Evolutionary conservation across 2,888 invertebrate species (phyloP), one percentile per base, ranked within the genome.

Genomic region (Busseola fusca): DNA sequence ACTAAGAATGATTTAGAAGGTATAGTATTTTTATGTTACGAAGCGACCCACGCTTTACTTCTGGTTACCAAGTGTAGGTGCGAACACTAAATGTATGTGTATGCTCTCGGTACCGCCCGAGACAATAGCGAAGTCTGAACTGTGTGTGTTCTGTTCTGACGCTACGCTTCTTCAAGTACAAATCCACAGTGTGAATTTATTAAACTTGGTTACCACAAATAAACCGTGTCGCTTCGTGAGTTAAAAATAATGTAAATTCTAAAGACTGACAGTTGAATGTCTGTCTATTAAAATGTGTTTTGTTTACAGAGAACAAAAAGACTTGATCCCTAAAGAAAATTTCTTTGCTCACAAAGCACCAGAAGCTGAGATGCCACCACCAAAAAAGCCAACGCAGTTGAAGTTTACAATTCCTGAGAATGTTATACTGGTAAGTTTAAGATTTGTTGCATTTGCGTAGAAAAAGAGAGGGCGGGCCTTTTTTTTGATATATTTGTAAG

Each of bases 371-470:
- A 74, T 84, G 25, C 76, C 84, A 3, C 86, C 90, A 0, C 87
- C 88, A 1, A 94, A 93, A 81, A 95, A 94, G 77, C 87, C 91
- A 21, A 89, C 89, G 2, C 91, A 90, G 63, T 86, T 95, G 16
- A 94, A 95, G 78, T 93, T 95, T 83, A 84, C 91, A 60, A 90
- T 93, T 69, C 93, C 95, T 42, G 94, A 94, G 71, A 93, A 93
- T 82, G 88, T 91, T 37, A 87, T 87, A 54, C 75, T 93, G 90
- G 94, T 95, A 64, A 66, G 27, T 54, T 14, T 45, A 54, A 18
- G 5, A 34, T 16, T 64, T 30, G 9, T 4, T 3, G 18, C 6
- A 18, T 27, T 54, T 42, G 25, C 21, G 25, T 4, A 3, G 7
- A 34, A 45, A n/a, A 57, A 34, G 34, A 34, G 34, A 34, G 34